A percentile compares a stretch with the other conserved stretches of the same genome.
These are phyloP conservation scores for Choristoneura rosaceana DNA, from an alignment of 2,888 invertebrate species.

Conservation along the genomic window DNA sequence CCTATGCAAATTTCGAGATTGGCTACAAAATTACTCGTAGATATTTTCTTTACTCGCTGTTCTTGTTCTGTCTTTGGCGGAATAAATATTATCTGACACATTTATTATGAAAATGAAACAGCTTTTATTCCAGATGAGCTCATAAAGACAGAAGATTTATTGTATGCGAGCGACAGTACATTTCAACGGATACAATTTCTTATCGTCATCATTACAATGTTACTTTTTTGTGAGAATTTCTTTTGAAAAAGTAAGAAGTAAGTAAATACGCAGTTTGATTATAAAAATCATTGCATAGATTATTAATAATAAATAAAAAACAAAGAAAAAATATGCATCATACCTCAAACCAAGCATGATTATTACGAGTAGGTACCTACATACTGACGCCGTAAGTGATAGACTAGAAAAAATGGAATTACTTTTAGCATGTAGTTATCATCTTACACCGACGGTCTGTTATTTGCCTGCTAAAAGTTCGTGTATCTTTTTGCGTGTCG, in stretches of 20 bases:
- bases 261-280: no score
- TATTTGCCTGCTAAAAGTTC: conserved; percentile 27
- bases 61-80: conserved; percentile 9
- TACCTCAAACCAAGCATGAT: not conserved
- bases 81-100: conserved; percentile 37
- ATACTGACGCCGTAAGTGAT: no score
- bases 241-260: not conserved
- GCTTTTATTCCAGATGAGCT: conserved; percentile 35
- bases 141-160: conserved; percentile 40
- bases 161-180: conserved; percentile 33
- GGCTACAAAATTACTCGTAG: not conserved
- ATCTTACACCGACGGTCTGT: not conserved
- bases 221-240: conserved; percentile 19
- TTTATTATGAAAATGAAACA: conserved; percentile 39
- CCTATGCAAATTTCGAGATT: conserved; percentile 12
- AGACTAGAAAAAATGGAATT: not conserved
- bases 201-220: conserved; percentile 16
- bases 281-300: no score
- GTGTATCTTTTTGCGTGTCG: conserved; percentile 16
- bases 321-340: not conserved
- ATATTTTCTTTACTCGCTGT: conserved; percentile 10
- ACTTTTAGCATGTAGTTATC: conserved; percentile 14
- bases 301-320: no score
- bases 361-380: no score
- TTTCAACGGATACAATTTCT: conserved; percentile 34